These are phyloP conservation scores for Araneus ventricosus DNA, from an alignment of 1,140 invertebrate genomes.

Conservation along the genomic window DNA sequence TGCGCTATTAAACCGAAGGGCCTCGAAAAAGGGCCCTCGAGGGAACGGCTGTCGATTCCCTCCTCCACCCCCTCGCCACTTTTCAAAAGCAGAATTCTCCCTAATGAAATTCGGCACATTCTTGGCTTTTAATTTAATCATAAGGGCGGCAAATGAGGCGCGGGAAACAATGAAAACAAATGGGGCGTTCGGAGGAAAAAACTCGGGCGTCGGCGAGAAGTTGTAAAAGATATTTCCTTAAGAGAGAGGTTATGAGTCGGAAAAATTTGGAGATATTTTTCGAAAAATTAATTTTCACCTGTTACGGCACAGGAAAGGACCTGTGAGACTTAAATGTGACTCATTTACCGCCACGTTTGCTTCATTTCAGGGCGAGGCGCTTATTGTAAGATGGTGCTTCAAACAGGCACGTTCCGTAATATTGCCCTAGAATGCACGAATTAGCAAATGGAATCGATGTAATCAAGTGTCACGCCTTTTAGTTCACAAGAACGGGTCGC, in stretches of 20 bases:
- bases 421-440: not conserved
- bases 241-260: not conserved
- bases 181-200: not conserved
- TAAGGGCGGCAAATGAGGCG: not conserved
- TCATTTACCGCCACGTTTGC: not conserved
- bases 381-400: too few species aligned
- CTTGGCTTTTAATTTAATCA: conserved; percentile 26
- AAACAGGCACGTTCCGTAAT: too few species aligned
- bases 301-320: not conserved
- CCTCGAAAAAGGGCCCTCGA: not conserved
- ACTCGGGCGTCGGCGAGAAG: not conserved
- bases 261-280: not conserved
- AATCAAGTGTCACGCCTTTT: too few species aligned
- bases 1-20: not conserved
- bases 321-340: not conserved
- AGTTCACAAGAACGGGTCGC: too few species aligned
- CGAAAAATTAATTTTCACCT: conserved; percentile 11
- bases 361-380: too few species aligned
- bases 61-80: not conserved
- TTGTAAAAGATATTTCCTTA: not conserved
- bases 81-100: not conserved
- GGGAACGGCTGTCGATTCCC: not conserved
- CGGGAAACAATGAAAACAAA: not conserved
- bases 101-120: conserved; percentile 7
- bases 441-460: not conserved